Evolutionary conservation across 1,140 invertebrate genomes (phyloP), one percentile per base, ranked within the genome.

Genomic region (Drosophila tsacasi): DNA sequence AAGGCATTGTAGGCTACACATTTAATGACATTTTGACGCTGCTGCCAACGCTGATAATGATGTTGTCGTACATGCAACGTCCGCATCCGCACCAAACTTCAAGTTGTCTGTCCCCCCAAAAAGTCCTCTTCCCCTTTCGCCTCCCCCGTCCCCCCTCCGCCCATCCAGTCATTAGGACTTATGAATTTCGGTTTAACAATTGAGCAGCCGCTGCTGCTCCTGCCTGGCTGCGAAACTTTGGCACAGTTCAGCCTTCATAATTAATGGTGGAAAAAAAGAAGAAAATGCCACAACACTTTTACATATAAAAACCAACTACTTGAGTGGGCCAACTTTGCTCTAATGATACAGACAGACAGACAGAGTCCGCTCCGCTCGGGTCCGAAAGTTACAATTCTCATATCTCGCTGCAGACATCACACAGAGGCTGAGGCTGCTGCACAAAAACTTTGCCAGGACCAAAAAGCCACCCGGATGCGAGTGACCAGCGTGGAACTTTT

Each of bases 21-120:
- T 80, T 86, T 86, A 89, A 86, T 86, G 72, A 85, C 83, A 86
- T 89, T 86, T 86, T 86, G 84, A 86, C 83, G 81, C 83, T 86
- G 82, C 79, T 86, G 82, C 79, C 80, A 85, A 81, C 82, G 76
- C 74, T 85, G 84, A 86, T 86, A 86, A 86, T 89, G 84, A 86
- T 86, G 83, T 80, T 86, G 80, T 89, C 72, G 64, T 76, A 71
- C 66, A 71, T 74, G 71, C 71, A 73, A 73, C 71, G 55, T 73
- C 76, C 81, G 76, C 79, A 87, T 87, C 76, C 83, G 83, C 81
- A 69, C 58, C 64, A 44, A 77, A 78, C 75, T 69, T 77, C 49
- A 77, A 77, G 73, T 77, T 77, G 73, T 77, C 75, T 77, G 72
- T 65, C 57, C 42, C 52, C 17, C 47, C 27, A 25, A 58, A 63